Percentiles rank a stretch among this genome's conserved stretches.
Conservation (phyloP, 2,113 vertebrate genomes). For the Actenoides lindsayi region DNA sequence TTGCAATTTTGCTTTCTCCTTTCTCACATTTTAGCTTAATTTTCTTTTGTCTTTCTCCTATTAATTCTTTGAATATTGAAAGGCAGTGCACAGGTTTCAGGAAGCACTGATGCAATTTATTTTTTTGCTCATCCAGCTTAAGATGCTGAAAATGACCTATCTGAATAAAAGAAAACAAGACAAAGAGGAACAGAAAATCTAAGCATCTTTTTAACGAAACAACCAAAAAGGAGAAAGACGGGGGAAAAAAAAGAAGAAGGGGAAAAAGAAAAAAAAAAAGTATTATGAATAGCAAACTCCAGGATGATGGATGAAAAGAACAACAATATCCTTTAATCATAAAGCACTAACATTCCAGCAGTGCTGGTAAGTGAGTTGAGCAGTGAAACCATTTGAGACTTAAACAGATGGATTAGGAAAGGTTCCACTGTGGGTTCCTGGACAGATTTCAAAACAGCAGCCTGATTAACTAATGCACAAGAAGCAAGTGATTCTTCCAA, state of each 20-base stretch:
- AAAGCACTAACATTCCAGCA: slow-evolving; percentile 72
- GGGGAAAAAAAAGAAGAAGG: no score
- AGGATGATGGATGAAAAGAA: slow-evolving; percentile 73
- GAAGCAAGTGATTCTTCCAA: slow-evolving; percentile 70
- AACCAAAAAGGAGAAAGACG: background rate
- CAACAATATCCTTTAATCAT: slow-evolving; percentile 74
- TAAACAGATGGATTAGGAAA: slow-evolving; percentile 76
- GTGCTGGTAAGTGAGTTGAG: slow-evolving; percentile 61
- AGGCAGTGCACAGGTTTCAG: background rate
- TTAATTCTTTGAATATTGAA: slow-evolving; percentile 45
- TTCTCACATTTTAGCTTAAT: slow-evolving; percentile 23
- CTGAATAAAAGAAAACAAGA: slow-evolving; percentile 15
- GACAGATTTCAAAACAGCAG: slow-evolving; percentile 73
- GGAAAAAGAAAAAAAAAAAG: background rate
- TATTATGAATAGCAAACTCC: slow-evolving; percentile 71
- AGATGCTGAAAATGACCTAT: slow-evolving; percentile 40
- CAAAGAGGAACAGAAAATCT: slow-evolving; percentile 6
- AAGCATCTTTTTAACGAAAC: slow-evolving; percentile 11
- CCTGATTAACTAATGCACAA: slow-evolving; percentile 75
- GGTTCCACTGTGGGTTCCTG: slow-evolving; percentile 68
- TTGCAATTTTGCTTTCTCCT: slow-evolving; percentile 5
- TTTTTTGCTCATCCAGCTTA: background rate
- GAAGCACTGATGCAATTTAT: background rate
- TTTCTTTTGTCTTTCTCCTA: slow-evolving; percentile 31
- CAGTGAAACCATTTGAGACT: slow-evolving; percentile 72